A percentile compares a stretch with the other conserved stretches of the same genome.
Conservation (phyloP, 2,797 vertebrate species). For the Chelidonichthys spinosus region DNA sequence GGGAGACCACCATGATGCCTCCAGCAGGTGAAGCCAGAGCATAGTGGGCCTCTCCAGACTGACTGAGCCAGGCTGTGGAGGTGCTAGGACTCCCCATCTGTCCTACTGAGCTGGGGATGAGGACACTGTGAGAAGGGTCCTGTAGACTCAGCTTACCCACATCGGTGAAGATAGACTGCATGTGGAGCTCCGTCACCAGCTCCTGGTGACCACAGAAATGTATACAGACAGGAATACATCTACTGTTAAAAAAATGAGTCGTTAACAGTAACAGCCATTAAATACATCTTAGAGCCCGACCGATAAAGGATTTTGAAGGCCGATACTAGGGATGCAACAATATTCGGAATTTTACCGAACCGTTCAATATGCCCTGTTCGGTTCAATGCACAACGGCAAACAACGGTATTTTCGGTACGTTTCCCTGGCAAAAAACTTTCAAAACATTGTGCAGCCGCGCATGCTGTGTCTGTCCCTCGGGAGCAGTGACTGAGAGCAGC, state of each 20-base stretch:
- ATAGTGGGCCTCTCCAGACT: constrained; percentile 89
- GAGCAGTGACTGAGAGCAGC: too few relatives aligned
- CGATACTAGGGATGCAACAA: too few relatives aligned
- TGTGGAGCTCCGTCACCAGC: constrained; percentile 90
- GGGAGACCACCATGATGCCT: constrained; percentile 89
- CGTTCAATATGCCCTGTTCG: too few relatives aligned
- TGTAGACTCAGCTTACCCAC: constrained; percentile 89
- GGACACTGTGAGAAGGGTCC: constrained; percentile 85
- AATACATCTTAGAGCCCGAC: too few relatives aligned
- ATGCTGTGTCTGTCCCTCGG: too few relatives aligned
- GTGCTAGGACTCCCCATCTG: constrained; percentile 76
- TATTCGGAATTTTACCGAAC: too few relatives aligned
- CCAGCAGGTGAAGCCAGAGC: constrained; percentile 89
- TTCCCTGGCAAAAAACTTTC: too few relatives aligned
- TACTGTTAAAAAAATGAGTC: background rate
- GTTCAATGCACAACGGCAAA: too few relatives aligned
- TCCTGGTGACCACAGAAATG: constrained; percentile 79
- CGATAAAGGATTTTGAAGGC: too few relatives aligned
- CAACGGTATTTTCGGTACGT: too few relatives aligned
- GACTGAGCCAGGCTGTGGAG: constrained; percentile 89
- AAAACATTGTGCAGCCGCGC: too few relatives aligned
- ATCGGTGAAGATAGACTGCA: constrained; percentile 95
- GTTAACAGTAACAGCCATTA: too few relatives aligned
- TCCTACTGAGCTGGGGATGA: constrained; percentile 85
- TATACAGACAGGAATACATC: background rate